Conservation (phyloP, 1,140 invertebrate genomes). For the Ceratosolen fusciceps region DNA sequence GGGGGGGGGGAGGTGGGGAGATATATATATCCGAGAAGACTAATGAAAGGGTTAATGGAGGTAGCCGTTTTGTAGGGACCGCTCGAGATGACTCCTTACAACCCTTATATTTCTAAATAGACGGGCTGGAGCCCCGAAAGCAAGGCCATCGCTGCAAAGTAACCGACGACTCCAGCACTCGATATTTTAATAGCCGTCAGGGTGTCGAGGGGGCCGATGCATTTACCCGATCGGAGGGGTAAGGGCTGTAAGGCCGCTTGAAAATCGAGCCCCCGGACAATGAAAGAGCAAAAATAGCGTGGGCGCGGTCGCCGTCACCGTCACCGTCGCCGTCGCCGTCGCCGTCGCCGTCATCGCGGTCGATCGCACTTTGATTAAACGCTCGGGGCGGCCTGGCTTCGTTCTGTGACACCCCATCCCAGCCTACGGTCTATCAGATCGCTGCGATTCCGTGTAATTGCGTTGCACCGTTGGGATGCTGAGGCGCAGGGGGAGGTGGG, state of each 20-base stretch:
- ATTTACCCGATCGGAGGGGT: neutral
- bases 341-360: conserved; percentile 1
- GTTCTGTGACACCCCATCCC: neutral
- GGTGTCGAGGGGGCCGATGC: neutral
- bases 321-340: conserved; percentile 31
- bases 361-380: conserved; percentile 47
- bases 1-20: no score
- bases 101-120: conserved; percentile 12
- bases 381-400: conserved; percentile 5
- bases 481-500: no score
- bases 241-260: neutral
- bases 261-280: conserved; percentile 35
- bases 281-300: conserved; percentile 35
- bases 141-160: neutral
- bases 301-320: neutral
- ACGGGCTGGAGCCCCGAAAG: neutral
- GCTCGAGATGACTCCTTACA: conserved; percentile 6
- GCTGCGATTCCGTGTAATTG: conserved; percentile 10
- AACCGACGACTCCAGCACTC: neutral
- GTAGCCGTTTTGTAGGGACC: neutral
- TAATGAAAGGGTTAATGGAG: conserved; percentile 1
- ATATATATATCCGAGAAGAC: neutral
- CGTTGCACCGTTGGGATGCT: neutral
- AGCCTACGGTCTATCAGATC: conserved; percentile 1
- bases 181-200: neutral